phyloP scores from a whole-genome alignment of 2,888 invertebrate species.

The Mamestra brassicae region DNA sequence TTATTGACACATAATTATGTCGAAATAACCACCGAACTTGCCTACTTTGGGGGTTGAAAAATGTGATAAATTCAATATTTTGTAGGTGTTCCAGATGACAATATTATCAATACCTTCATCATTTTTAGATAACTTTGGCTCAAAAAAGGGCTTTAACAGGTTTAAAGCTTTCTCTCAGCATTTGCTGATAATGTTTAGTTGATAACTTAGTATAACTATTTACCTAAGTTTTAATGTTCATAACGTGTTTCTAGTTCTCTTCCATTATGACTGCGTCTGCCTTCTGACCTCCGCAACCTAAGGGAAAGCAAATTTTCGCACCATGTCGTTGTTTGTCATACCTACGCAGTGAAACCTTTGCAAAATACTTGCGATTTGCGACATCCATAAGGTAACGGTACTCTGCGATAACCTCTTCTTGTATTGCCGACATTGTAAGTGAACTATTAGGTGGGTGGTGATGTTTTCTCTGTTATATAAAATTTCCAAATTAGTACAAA shows the following conservation, averaged over 20 bases:
- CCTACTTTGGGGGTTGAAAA: no score
- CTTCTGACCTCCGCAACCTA: constrained; percentile 28
- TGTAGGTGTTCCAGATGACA: no score
- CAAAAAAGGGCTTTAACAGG: no score
- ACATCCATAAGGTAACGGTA: constrained; percentile 1
- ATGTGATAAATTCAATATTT: no score
- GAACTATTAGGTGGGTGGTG: background rate
- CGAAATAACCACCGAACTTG: background rate
- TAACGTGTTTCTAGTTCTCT: constrained; percentile 20
- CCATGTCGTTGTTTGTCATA: constrained; percentile 12
- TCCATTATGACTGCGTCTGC: background rate
- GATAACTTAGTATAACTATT: no score
- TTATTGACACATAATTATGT: background rate
- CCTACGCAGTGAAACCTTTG: constrained; percentile 3
- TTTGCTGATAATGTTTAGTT: no score
- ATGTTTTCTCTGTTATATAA: no score
- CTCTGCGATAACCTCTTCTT: background rate
- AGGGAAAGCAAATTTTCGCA: constrained; percentile 41
- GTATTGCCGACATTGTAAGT: background rate
- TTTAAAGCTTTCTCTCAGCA: no score
- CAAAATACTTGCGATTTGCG: background rate
- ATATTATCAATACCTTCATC: no score
- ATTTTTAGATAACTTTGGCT: background rate
- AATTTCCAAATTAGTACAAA: no score
- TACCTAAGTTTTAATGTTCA: background rate